Evolutionary conservation across 1,140 invertebrate species (phyloP), one percentile per base, ranked within the genome.

Genomic region (Drosophila mauritiana): DNA sequence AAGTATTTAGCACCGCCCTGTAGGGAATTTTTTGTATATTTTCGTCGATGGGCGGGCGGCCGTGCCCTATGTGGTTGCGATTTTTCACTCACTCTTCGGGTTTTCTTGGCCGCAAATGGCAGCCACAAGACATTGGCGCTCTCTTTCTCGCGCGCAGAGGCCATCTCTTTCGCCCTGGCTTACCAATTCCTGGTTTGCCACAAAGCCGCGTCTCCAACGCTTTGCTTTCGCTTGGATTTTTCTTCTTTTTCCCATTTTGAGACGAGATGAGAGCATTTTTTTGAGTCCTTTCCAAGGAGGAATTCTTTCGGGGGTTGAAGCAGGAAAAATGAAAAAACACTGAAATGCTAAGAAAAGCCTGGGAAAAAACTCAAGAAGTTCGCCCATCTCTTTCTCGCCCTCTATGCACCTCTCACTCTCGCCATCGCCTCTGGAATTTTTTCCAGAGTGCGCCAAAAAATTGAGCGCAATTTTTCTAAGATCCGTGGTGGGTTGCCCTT

Each of bases 81-180:
- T 69, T 69, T 69, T 69, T 46, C 64, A 69, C 67, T 70, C 67
- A 70, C 69, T 70, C 15, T 39, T 40, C 15, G 45, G 37, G 73
- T 85, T 81, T 79, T 78, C 31, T 65, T 80, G 74, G 90, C 90
- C 90, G 65, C 90, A 91, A 91, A 91, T 91, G 90, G 80, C 78
- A 85, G 90, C 90, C 90, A 75, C 90, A 91, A 91, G 75, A 80
- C 72, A 83, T 86, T 63, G 88, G 58, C 83, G 63, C 49, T 72
- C 72, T 61, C 58, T 45, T 34, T 68, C 48, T 0, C 34, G n/a
- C 58, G 2, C 13, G 3, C 31, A 45, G 17, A 37, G 37, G 62
- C 40, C 61, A 31, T 68, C 63, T 48, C 59, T 57, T 55, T 37
- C 57, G 53, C 57, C 48, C 58, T 63, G 25, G 49, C 63, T 56